Percentiles rank a stretch among this genome's conserved stretches.
phyloP scores from a whole-genome alignment of 2,113 vertebrate species.

The Malurus cyaneus region DNA sequence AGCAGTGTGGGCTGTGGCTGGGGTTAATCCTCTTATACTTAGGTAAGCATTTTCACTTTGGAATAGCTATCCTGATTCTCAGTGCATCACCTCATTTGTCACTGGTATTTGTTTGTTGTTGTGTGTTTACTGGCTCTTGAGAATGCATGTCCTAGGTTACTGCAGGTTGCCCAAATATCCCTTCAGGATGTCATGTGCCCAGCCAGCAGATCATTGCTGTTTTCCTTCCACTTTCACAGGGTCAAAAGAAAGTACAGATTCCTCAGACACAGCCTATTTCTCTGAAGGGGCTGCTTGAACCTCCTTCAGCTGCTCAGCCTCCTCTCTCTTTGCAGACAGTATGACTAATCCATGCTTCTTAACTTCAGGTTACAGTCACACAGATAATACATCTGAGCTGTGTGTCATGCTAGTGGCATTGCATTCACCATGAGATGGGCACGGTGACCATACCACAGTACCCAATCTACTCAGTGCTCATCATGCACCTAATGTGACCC shows the following conservation, averaged over 20 bases:
- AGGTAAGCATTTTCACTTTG: background rate
- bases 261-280: background rate
- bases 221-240: background rate
- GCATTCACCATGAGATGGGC: background rate
- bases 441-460: background rate
- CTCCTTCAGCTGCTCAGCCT: background rate
- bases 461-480: background rate
- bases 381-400: background rate
- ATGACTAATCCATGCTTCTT: background rate
- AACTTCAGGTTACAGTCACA: background rate
- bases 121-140: background rate
- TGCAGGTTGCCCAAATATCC: background rate
- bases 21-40: background rate
- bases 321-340: background rate
- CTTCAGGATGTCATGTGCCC: background rate
- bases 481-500: background rate
- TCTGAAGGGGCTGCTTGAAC: background rate
- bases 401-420: background rate
- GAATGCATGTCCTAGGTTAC: background rate
- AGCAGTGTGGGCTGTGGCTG: background rate
- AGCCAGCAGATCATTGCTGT: background rate
- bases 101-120: background rate
- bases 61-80: conserved; percentile 4
- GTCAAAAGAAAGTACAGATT: background rate
- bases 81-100: background rate